Evolutionary conservation across 1,140 invertebrate genomes (phyloP).

Genomic region (Drosophila punjabiensis): DNA sequence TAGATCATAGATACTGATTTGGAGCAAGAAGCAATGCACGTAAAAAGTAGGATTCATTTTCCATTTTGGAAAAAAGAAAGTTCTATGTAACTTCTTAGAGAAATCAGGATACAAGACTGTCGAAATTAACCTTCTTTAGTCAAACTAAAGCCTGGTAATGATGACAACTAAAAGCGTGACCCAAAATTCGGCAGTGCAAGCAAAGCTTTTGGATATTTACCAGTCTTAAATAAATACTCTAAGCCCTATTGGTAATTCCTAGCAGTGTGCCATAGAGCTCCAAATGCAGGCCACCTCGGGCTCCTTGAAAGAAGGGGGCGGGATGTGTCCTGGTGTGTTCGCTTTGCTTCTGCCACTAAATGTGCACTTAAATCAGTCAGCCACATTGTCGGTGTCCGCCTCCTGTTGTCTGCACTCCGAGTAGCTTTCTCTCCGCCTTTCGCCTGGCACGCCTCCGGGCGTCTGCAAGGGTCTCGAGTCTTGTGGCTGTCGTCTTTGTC

Average conservation of each 20-base stretch:
- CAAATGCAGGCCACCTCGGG: constrained; percentile 24
- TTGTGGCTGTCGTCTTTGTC: constrained; percentile 51
- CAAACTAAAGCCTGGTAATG: not conserved
- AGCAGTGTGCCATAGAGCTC: constrained; percentile 20
- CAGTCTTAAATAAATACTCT: constrained; percentile 5
- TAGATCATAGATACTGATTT: not conserved
- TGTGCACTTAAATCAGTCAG: constrained; percentile 56
- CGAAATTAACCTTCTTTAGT: not conserved
- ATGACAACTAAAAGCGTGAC: not conserved
- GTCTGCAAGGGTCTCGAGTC: constrained; percentile 7
- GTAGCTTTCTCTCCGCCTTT: constrained; percentile 33
- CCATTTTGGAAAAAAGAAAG: not conserved
- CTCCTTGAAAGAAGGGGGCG: constrained; percentile 17
- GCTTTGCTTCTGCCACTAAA: constrained; percentile 44
- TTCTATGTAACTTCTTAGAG: not conserved
- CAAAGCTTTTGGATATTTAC: not conserved
- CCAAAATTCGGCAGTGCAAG: not conserved
- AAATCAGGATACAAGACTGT: not conserved
- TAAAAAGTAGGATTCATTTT: not conserved
- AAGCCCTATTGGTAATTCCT: constrained; percentile 14
- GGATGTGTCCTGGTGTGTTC: constrained; percentile 9
- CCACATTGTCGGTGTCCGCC: constrained; percentile 52
- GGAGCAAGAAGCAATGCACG: not conserved
- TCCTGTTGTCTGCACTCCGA: constrained; percentile 48
- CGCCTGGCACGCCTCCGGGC: constrained; percentile 34